Base-by-base conservation (phyloP, 2,888 invertebrate species). In the Hymenopus coronatus region DNA sequence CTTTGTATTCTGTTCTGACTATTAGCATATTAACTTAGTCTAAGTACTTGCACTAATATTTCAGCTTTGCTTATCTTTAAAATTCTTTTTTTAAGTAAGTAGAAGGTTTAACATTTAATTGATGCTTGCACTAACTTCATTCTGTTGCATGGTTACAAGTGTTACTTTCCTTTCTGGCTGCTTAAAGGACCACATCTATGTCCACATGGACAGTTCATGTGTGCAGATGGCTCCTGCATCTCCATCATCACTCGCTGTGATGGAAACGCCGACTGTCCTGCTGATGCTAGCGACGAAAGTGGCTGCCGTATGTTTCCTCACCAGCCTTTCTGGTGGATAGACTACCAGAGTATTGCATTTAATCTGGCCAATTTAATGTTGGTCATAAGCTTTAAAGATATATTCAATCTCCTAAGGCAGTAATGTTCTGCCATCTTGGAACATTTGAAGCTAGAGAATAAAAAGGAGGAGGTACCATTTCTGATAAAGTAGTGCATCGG, bases 391-490 rank as follows among this genome's bases (percentile, higher is more conserved):
- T 70, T 70, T 70, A 70, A 70, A 70, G 25, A 40, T 40, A 12
- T 40, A 40, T 40, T 40, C 54, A 70, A 70, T 40, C 54, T 54
- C 28, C 88, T 25, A 93, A 93, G 91, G 91, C 92, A 88, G 91
- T 92, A 90, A 93, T 28, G 93, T 70, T 70, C 25, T 70, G 54
- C 54, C 54, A 20, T 70, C 54, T 40, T 70, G 54, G 25, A 70
- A 70, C 54, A 70, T 40, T 40, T 40, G 40, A 40, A 40, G 40
- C 40, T 40, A 40, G 40, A 40, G 40, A 40, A 40, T 40, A 40
- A 40, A 40, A 96, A 96, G 92, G 93, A 93, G 89, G 95, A 95
- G 92, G 95, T 95, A 25, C 93, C 93, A 40, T 40, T 8, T 33
- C 40, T 40, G 40, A 40, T 40, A 40, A 90, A 96, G 96, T 93